Percentiles rank a stretch among this genome's conserved stretches.
These are phyloP conservation scores for Cottoperca gobio DNA, from an alignment of 2,797 vertebrate species.

Conservation along the genomic window DNA sequence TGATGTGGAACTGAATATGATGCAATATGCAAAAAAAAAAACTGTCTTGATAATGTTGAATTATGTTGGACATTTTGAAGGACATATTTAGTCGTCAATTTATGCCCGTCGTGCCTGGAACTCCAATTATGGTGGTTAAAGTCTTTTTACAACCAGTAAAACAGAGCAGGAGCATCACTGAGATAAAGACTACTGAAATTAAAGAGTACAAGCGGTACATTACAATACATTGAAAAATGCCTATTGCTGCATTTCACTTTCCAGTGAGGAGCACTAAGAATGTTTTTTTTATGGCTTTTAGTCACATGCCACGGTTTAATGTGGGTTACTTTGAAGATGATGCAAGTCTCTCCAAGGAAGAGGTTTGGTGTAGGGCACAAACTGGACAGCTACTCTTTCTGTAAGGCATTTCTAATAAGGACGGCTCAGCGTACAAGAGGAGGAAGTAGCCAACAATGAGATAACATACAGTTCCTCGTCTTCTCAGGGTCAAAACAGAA, in stretches of 20 bases:
- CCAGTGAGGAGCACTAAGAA: not conserved
- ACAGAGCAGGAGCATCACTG: not conserved
- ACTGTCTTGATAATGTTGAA: not conserved
- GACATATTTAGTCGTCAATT: not conserved
- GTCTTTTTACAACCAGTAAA: not conserved
- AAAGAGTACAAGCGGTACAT: not conserved
- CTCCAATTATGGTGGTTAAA: not conserved
- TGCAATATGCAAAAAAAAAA: not conserved
- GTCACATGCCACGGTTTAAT: not conserved
- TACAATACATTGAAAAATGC: not conserved
- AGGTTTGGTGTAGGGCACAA: not conserved
- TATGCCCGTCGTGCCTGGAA: not conserved
- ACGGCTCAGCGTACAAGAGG: not conserved
- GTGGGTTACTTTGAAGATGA: not conserved
- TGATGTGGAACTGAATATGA: not conserved
- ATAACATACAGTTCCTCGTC: not conserved
- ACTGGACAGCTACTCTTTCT: not conserved
- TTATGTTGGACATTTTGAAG: not conserved
- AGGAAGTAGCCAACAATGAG: not conserved
- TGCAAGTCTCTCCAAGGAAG: not conserved
- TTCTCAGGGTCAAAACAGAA: not conserved
- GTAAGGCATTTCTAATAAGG: no score
- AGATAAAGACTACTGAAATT: not conserved
- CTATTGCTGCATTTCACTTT: not conserved
- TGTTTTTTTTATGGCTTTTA: not conserved